Evolutionary conservation across 1,140 invertebrate genomes (phyloP), one percentile per base, ranked within the genome.

Genomic region (Drosophila ficusphila): DNA sequence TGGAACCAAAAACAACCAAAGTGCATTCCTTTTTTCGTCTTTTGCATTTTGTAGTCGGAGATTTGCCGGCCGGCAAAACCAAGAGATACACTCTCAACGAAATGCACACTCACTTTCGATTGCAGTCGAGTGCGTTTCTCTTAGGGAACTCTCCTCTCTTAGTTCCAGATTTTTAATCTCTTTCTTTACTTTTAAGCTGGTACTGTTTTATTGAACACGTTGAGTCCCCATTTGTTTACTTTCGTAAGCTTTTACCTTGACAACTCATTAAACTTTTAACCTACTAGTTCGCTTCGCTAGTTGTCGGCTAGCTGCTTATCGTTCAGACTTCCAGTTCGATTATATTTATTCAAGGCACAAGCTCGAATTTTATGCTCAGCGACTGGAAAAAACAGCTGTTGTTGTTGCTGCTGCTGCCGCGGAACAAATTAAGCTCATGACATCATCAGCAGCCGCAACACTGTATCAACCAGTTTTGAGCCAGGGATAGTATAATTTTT

Each of bases 251-350:
- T 47, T 85, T 79, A 79, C 81, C 82, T 86, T 86, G 81, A 41
- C 29, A 44, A 65, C 58, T 73, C 58, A 88, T 88, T 86, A 85
- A 86, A 86, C 81, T 86, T 68, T 86, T 81, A 88, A 86, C 76
- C 81, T 60, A 67, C 29, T 67, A 25, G 64, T 67, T 52, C 41
- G 42, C 29, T 67, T 52, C 41, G 42, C 29, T 52, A 27, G 46
- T 67, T 52, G 64, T 52, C 36, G 61, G 39, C 47, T 21, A 33
- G 41, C 34, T 21, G 76, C 44, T 73, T 64, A 74, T 74, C 52
- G 36, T 69, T 72, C 46, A 21, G 42, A 68, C 65, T 57, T 74
- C 34, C 52, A 36, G 38, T 54, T 74, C 49, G 72, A 65, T 65
- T 67, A 65, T 75, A 53, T 56, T 64, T 67, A 74, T 75, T 74